phyloP scores from a whole-genome alignment of 2,888 invertebrate species.

The Clunio marinus region DNA sequence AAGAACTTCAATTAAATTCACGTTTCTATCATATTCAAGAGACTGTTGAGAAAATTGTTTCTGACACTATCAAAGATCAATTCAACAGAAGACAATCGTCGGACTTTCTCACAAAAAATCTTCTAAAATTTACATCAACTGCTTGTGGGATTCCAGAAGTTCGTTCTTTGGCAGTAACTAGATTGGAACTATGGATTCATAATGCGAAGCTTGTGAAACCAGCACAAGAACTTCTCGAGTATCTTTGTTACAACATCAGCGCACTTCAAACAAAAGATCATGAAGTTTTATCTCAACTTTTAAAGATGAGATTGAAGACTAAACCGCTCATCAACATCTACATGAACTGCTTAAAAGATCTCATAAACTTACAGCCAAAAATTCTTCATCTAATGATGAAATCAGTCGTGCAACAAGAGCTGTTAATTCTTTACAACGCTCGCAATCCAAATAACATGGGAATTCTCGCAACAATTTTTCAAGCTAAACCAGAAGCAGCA shows the following conservation, averaged over 20 bases:
- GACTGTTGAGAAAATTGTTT: slow-evolving; percentile 70
- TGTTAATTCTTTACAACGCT: slow-evolving; percentile 65
- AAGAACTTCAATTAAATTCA: slow-evolving; percentile 23
- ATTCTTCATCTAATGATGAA: slow-evolving; percentile 81
- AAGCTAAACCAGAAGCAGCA: slow-evolving; percentile 74
- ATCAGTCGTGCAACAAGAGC: slow-evolving; percentile 90
- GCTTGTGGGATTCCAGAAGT: slow-evolving; percentile 83
- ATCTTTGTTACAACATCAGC: slow-evolving; percentile 86
- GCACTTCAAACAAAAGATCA: slow-evolving; percentile 63
- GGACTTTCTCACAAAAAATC: slow-evolving; percentile 82
- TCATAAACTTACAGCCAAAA: slow-evolving; percentile 78
- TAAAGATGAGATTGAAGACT: slow-evolving; percentile 88
- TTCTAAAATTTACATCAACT: slow-evolving; percentile 76
- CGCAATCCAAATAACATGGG: slow-evolving; percentile 95
- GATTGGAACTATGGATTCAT: slow-evolving; percentile 90
- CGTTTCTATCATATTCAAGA: slow-evolving; percentile 51
- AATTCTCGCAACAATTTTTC: slow-evolving; percentile 82
- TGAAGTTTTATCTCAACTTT: slow-evolving; percentile 75
- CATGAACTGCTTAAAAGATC: slow-evolving; percentile 83
- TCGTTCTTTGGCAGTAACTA: slow-evolving; percentile 49
- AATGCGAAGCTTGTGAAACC: slow-evolving; percentile 90
- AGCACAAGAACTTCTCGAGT: slow-evolving; percentile 86
- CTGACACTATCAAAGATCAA: slow-evolving; percentile 85
- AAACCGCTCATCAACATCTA: slow-evolving; percentile 88
- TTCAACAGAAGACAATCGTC: slow-evolving; percentile 78